phyloP scores from a whole-genome alignment of 2,797 vertebrate genomes.

The Novumbra hubbsi region DNA sequence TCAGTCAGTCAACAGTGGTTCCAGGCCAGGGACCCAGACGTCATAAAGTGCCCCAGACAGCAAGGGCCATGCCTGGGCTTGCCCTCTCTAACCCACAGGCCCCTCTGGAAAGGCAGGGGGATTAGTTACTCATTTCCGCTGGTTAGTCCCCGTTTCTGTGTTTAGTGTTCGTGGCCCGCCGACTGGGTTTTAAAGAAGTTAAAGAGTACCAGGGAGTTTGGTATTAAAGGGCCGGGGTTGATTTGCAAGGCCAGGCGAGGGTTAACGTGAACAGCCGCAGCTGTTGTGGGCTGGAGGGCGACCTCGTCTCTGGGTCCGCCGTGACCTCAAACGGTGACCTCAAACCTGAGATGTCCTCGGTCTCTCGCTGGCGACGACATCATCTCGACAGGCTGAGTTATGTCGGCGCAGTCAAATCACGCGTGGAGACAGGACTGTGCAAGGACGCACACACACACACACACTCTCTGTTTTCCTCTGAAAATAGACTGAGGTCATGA shows the following conservation, averaged over 20 bases:
- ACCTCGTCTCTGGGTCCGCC: background rate
- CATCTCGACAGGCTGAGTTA: constrained; percentile 9
- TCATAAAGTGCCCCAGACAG: constrained; percentile 69
- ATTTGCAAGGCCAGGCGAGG: constrained; percentile 27
- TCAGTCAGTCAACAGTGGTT: constrained; percentile 36
- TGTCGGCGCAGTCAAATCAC: constrained; percentile 10
- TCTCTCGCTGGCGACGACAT: background rate
- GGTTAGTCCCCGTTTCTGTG: constrained; percentile 35
- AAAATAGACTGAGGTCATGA: constrained; percentile 39
- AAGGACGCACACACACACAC: constrained; percentile 40
- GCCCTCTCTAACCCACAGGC: constrained; percentile 50
- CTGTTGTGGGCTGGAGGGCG: constrained; percentile 39
- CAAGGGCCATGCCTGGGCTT: constrained; percentile 48
- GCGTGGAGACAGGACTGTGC: constrained; percentile 14
- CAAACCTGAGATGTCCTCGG: background rate
- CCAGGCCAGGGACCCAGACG: constrained; percentile 57
- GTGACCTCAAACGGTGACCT: constrained; percentile 5
- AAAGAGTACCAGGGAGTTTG: constrained; percentile 45
- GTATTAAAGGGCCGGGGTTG: constrained; percentile 57
- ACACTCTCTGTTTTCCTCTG: constrained; percentile 20
- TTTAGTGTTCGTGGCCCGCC: constrained; percentile 44
- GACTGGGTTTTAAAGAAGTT: constrained; percentile 29
- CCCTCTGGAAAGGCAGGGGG: constrained; percentile 30
- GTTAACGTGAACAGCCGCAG: constrained; percentile 53
- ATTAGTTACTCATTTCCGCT: constrained; percentile 41